Percentiles rank a stretch among this genome's conserved stretches.
phyloP scores from a whole-genome alignment of 1,140 invertebrate species.

The Drosophila repleta region DNA sequence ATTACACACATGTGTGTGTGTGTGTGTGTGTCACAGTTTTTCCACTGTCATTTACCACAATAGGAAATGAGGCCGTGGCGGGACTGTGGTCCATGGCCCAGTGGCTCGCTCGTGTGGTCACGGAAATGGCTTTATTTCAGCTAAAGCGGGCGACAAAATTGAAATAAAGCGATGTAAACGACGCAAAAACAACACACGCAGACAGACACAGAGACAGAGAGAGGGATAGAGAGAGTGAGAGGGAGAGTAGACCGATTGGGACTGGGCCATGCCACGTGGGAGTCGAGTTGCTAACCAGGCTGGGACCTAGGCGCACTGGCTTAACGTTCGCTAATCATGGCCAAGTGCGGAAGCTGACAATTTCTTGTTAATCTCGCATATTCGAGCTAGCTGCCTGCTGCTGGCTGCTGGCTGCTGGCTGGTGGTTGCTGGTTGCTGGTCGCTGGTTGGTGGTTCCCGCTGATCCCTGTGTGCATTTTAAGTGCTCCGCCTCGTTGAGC shows the following conservation, averaged over 20 bases:
- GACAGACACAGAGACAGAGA: not conserved
- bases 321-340: constrained; percentile 34
- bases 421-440: not conserved
- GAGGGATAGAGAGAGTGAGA: too few relatives aligned
- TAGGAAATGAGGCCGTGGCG: constrained; percentile 27
- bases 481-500: constrained; percentile 3
- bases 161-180: constrained; percentile 44
- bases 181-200: constrained; percentile 25
- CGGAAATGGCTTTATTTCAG: constrained; percentile 37
- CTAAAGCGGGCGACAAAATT: constrained; percentile 49
- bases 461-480: constrained; percentile 4
- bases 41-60: constrained; percentile 26
- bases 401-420: constrained; percentile 1
- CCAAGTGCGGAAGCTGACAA: constrained; percentile 21
- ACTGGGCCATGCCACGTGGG: not conserved
- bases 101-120: constrained; percentile 6
- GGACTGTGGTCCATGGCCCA: constrained; percentile 5
- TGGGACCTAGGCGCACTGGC: constrained; percentile 10
- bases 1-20: not conserved
- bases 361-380: constrained; percentile 45
- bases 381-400: constrained; percentile 18
- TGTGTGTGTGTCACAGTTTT: not conserved
- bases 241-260: not conserved
- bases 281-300: constrained; percentile 4
- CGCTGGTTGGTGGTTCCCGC: constrained; percentile 11